These are phyloP conservation scores for Cyclina sinensis DNA, from an alignment of 1,140 invertebrate species.

Conservation along the genomic window DNA sequence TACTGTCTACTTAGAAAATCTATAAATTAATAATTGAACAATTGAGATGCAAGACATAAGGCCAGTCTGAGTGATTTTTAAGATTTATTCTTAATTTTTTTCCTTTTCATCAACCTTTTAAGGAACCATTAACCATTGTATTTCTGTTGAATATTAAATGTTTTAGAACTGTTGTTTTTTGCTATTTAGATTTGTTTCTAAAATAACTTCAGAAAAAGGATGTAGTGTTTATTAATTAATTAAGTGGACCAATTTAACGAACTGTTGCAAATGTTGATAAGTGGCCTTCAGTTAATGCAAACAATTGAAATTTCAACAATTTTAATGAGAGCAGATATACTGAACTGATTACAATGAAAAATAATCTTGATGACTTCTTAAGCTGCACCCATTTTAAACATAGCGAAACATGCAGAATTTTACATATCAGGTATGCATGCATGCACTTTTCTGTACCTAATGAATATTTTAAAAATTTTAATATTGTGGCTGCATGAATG, in stretches of 20 bases:
- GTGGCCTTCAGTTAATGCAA: not conserved
- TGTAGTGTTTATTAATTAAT: too few species aligned
- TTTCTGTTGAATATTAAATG: too few species aligned
- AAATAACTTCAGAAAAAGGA: too few species aligned
- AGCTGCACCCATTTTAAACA: not conserved
- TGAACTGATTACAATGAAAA: not conserved
- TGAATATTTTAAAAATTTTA: too few species aligned
- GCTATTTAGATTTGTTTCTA: too few species aligned
- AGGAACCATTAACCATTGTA: too few species aligned
- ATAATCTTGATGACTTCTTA: not conserved
- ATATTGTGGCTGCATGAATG: too few species aligned
- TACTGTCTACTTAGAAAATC: not conserved
- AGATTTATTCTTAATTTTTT: not conserved
- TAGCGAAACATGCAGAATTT: not conserved
- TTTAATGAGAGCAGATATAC: not conserved
- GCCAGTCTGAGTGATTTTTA: not conserved
- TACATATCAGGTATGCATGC: not conserved
- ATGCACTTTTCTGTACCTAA: not conserved
- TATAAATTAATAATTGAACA: not conserved
- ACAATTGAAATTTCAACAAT: constrained; percentile 17
- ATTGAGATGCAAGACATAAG: not conserved
- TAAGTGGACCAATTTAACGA: not conserved
- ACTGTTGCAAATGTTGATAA: not conserved
- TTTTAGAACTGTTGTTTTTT: too few species aligned
- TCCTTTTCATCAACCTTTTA: too few species aligned